Evolutionary conservation across 2,797 vertebrate species (phyloP).

Genomic region (Oryzias dopingdopingensis): DNA sequence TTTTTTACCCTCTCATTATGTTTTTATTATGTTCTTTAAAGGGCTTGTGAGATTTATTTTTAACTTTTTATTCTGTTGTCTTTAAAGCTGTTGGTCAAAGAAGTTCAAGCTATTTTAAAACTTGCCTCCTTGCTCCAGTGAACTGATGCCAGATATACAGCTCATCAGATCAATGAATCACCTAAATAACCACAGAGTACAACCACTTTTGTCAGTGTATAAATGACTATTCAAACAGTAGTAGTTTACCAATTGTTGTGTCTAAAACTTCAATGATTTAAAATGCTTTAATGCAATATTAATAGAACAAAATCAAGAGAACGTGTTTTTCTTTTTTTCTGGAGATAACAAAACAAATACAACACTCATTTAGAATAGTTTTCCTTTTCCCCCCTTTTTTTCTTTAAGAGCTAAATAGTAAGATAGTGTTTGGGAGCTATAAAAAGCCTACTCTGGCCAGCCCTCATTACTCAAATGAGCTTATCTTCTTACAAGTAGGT

Average conservation of each 20-base stretch:
- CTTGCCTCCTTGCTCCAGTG: constrained; percentile 13
- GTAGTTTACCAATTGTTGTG: no score
- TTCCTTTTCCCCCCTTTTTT: background rate
- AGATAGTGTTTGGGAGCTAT: constrained; percentile 65
- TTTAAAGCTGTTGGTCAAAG: background rate
- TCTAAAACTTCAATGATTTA: no score
- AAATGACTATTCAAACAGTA: background rate
- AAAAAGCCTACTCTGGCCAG: constrained; percentile 71
- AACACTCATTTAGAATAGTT: background rate
- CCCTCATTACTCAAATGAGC: constrained; percentile 89
- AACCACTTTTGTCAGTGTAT: background rate
- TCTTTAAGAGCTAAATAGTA: constrained; percentile 5
- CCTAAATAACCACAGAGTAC: constrained; percentile 10
- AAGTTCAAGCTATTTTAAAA: constrained; percentile 20
- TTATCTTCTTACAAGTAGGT: constrained; percentile 84
- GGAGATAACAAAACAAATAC: background rate
- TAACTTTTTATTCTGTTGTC: background rate
- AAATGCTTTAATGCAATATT: no score
- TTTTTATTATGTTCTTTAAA: background rate
- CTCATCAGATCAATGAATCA: constrained; percentile 7
- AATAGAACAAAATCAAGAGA: background rate
- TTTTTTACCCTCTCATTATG: no score
- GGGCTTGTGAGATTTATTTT: background rate
- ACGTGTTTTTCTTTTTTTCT: background rate
- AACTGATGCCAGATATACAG: constrained; percentile 8